Conservation (phyloP, 2,888 invertebrate genomes). For the Tinea pellionella region DNA sequence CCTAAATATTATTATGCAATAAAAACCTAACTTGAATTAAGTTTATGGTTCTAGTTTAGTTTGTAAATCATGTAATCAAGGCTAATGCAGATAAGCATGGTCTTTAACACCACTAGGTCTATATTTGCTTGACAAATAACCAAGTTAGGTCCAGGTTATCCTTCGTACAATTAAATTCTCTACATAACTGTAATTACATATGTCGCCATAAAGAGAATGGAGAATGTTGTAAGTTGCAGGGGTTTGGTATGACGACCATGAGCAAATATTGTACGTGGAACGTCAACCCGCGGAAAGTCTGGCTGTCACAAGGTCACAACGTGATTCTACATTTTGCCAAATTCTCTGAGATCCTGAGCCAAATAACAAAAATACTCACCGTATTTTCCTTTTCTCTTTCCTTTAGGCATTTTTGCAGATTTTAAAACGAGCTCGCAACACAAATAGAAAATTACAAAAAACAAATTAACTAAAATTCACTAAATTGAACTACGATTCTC, state of each 20-base stretch:
- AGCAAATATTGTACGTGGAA: background rate
- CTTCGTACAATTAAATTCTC: background rate
- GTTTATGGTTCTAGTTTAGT: background rate
- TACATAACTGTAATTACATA: background rate
- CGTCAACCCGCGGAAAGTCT: constrained; percentile 6
- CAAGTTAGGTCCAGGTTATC: background rate
- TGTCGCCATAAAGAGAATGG: background rate
- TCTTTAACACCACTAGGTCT: background rate
- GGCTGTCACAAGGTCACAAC: constrained; percentile 58
- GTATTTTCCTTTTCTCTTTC: constrained; percentile 80
- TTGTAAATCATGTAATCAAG: background rate
- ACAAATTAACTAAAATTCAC: constrained; percentile 58
- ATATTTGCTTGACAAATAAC: background rate
- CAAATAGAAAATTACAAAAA: constrained; percentile 64
- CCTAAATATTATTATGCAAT: background rate
- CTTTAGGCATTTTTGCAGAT: constrained; percentile 77
- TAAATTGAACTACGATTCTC: constrained; percentile 56
- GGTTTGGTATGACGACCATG: background rate
- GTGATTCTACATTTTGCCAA: constrained; percentile 53
- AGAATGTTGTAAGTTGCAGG: too few relatives aligned
- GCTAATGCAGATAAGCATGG: constrained; percentile 3
- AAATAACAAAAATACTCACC: constrained; percentile 54
- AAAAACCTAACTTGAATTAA: background rate
- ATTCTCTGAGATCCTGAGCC: constrained; percentile 16
- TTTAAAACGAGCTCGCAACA: constrained; percentile 37